Evolutionary conservation across 2,797 vertebrate species (phyloP).

Genomic region (Oreonectes daqikongensis): DNA sequence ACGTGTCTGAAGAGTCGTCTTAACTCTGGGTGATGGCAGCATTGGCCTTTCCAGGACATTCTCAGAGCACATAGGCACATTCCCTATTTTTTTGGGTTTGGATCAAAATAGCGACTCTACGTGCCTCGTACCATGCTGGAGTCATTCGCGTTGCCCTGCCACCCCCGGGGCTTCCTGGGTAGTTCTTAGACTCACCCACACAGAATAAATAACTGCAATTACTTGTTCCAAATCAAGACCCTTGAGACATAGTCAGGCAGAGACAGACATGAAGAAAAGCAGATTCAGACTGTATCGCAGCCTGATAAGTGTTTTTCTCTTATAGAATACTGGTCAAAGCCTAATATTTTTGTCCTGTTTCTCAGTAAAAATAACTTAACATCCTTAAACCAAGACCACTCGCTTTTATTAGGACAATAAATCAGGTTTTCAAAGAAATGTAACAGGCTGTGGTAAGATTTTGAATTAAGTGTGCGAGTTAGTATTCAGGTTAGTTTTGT

Average conservation of each 20-base stretch:
- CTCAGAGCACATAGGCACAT: conserved; percentile 18
- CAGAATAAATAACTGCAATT: conserved; percentile 54
- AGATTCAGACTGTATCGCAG: not conserved
- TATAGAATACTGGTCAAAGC: not conserved
- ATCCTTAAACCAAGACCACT: not conserved
- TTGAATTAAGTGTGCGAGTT: not conserved
- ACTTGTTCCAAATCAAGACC: conserved; percentile 51
- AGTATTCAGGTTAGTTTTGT: not conserved
- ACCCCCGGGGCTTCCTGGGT: conserved; percentile 55
- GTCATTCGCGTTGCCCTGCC: conserved; percentile 42
- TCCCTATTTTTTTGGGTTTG: conserved; percentile 27
- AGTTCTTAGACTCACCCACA: conserved; percentile 37
- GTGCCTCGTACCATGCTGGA: conserved; percentile 55
- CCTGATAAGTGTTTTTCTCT: not conserved
- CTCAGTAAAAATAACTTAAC: not conserved
- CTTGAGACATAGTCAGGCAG: conserved; percentile 41
- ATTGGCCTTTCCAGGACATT: conserved; percentile 30
- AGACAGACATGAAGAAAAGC: conserved; percentile 30
- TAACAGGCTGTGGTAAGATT: too few relatives aligned
- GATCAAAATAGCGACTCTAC: conserved; percentile 58
- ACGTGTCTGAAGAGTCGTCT: not conserved
- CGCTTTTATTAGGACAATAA: not conserved
- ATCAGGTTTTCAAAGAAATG: not conserved
- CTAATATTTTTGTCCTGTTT: not conserved
- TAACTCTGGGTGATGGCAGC: conserved; percentile 26